phyloP scores from a whole-genome alignment of 2,797 vertebrate species.

The Rhyacichthys aspro region DNA sequence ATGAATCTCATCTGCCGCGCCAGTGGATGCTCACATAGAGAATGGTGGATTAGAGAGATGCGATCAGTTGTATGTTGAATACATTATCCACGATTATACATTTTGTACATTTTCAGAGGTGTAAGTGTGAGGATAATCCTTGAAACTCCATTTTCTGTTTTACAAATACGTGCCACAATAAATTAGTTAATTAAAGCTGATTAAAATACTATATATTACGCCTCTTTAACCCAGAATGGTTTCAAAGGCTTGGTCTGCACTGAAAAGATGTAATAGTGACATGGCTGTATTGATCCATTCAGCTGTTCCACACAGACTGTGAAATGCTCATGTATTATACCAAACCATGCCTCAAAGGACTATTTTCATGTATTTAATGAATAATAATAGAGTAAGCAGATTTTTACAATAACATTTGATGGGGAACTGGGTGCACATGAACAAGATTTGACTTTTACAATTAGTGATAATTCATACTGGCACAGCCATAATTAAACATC shows the following conservation, averaged over 20 bases:
- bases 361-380: conserved; percentile 7
- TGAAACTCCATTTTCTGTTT: too few species aligned
- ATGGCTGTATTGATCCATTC: conserved; percentile 2
- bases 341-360: neutral
- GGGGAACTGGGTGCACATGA: neutral
- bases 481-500: neutral
- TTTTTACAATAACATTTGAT: neutral
- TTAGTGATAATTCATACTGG: conserved; percentile 7
- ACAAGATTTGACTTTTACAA: conserved; percentile 6
- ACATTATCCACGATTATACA: neutral
- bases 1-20: neutral
- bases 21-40: conserved; percentile 5
- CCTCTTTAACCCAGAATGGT: neutral
- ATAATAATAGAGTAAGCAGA: neutral
- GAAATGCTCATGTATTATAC: conserved; percentile 13
- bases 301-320: conserved; percentile 4
- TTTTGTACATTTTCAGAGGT: neutral
- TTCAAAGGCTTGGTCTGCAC: neutral
- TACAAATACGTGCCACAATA: too few species aligned
- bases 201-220: neutral
- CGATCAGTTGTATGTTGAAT: neutral
- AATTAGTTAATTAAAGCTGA: neutral
- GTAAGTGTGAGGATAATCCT: too few species aligned
- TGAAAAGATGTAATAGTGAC: conserved; percentile 10
- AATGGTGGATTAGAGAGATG: conserved; percentile 1